Evolutionary conservation across 2,113 vertebrate species (phyloP).

Genomic region (Gulo gulo): DNA sequence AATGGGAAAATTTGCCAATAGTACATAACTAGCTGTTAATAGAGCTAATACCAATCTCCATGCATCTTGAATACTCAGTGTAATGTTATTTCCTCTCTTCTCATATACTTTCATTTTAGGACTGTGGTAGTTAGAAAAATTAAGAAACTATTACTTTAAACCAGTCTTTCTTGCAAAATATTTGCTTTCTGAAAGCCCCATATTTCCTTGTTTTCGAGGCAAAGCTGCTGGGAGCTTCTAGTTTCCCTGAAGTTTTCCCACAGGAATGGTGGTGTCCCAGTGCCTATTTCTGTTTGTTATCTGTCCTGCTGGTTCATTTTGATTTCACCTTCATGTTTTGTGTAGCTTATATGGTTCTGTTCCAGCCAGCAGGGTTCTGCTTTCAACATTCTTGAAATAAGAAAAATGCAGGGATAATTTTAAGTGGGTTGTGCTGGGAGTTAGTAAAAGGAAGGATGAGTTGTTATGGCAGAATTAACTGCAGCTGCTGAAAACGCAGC

Average conservation of each 20-base stretch:
- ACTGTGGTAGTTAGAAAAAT: not conserved
- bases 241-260: not conserved
- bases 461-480: not conserved
- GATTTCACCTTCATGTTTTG: not conserved
- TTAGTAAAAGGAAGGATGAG: constrained; percentile 3
- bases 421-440: not conserved
- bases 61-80: not conserved
- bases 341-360: not conserved
- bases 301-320: not conserved
- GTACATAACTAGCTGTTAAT: not conserved
- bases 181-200: not conserved
- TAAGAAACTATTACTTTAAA: not conserved
- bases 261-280: not conserved
- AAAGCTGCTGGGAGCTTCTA: not conserved
- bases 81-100: not conserved
- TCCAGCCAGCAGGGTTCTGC: not conserved
- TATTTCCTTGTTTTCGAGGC: not conserved
- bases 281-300: not conserved
- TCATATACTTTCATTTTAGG: not conserved
- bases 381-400: constrained; percentile 55
- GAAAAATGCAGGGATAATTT: constrained; percentile 29
- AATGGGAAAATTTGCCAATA: not conserved
- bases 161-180: not conserved
- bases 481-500: constrained; percentile 16
- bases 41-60: not conserved